Evolutionary conservation across 2,888 invertebrate genomes (phyloP).

Genomic region (Entomobrya proxima): DNA sequence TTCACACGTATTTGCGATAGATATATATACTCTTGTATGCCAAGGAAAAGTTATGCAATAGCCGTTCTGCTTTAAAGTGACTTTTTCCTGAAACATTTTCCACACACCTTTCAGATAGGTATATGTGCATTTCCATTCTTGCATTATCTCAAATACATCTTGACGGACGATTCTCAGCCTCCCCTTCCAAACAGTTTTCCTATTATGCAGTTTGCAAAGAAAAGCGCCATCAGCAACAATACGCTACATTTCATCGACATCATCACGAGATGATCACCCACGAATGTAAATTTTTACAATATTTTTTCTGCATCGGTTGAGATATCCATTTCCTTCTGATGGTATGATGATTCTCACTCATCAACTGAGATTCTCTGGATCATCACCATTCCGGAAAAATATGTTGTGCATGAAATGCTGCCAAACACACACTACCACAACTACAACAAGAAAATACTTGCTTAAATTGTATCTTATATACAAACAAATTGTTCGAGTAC

Average conservation of each 20-base stretch:
- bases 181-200: not conserved
- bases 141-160: not conserved
- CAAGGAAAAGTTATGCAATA: not conserved
- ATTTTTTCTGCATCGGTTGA: slow-evolving; percentile 11
- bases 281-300: slow-evolving; percentile 12
- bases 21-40: slow-evolving; percentile 7
- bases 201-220: slow-evolving; percentile 13
- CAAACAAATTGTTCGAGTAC: too few species aligned
- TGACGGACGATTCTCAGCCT: not conserved
- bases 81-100: not conserved
- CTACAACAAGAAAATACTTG: too few species aligned
- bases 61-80: not conserved
- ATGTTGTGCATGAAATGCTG: not conserved
- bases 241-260: not conserved
- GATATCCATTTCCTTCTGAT: slow-evolving; percentile 20
- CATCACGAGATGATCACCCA: not conserved
- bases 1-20: slow-evolving; percentile 42
- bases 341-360: slow-evolving; percentile 17
- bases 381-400: not conserved
- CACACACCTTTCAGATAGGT: slow-evolving; percentile 8
- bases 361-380: slow-evolving; percentile 31
- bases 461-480: too few species aligned
- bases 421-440: too few species aligned
- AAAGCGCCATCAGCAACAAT: not conserved
- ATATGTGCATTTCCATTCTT: not conserved